These are phyloP conservation scores for Micrasema minimum DNA, from an alignment of 1,140 invertebrate species.

Conservation along the genomic window DNA sequence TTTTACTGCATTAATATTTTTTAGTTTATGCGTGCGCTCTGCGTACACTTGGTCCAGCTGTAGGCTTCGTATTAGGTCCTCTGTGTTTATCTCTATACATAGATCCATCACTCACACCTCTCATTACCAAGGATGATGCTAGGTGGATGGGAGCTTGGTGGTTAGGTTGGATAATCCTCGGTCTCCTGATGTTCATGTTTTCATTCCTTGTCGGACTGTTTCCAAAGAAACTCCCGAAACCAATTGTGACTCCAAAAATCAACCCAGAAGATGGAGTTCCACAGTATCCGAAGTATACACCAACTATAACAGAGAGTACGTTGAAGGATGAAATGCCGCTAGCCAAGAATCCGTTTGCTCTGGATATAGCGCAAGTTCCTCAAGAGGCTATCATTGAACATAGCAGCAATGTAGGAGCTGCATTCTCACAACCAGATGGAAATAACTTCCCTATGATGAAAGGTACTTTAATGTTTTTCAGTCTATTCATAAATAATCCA, in stretches of 20 bases:
- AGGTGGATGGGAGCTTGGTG: constrained; percentile 80
- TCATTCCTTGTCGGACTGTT: constrained; percentile 71
- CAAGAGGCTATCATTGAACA: constrained; percentile 39
- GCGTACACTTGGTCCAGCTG: constrained; percentile 68
- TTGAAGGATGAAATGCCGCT: constrained; percentile 47
- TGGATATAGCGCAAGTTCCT: constrained; percentile 23
- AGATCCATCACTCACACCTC: constrained; percentile 71
- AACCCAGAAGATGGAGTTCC: constrained; percentile 42
- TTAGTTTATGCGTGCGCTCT: constrained; percentile 73
- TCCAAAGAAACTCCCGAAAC: constrained; percentile 66
- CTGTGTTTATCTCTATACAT: constrained; percentile 72
- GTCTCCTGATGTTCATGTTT: constrained; percentile 68
- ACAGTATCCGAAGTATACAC: constrained; percentile 48
- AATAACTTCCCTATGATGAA: constrained; percentile 49
- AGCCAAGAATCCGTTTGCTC: constrained; percentile 28
- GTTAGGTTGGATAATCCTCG: constrained; percentile 74
- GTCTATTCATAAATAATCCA: too few species aligned
- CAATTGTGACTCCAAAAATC: constrained; percentile 43
- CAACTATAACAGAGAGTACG: constrained; percentile 42
- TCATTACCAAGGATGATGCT: constrained; percentile 72
- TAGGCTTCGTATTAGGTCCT: constrained; percentile 69
- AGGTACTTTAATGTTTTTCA: constrained; percentile 41
- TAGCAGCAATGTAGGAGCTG: constrained; percentile 24
- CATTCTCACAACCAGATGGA: constrained; percentile 33
- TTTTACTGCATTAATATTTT: too few species aligned